Base-by-base conservation (phyloP, 2,888 invertebrate species). In the Rugalucina vietnamica region DNA sequence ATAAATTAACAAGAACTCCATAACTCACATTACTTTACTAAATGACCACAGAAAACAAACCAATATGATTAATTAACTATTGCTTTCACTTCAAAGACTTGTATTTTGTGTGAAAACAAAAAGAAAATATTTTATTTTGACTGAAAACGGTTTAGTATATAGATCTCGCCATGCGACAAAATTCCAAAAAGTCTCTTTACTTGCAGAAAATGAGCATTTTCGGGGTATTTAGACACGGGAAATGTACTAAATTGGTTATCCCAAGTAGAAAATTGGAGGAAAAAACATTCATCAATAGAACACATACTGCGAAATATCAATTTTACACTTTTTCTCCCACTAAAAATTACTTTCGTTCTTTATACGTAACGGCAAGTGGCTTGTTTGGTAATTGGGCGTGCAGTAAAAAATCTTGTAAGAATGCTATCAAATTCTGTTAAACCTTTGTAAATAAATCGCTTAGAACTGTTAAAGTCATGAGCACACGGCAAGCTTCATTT, bases 361-460 rank as follows among this genome's bases (percentile, higher is more conserved):
- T 79, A 76, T 79, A 69, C 69, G 76, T 79, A 79, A 79, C 79
- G 84, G 81, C 87, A 87, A 87, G 87, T 87, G 87, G 81, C 83
- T 81, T 76, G 32, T 36, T 43, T 50, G 18, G 82, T 74, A 87
- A 87, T 87, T 79, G 87, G 72, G 75, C 87, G 80, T 85, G 71
- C 37, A 82, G 72, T 54, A 81, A 85, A 82, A 82, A 80, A 39
- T 49, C 75, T 75, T 80, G 84, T 82, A 84, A 81, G 74, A 87
- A 84, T 81, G 82, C 79, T 80, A 87, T 87, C 87, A 85, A 82
- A 82, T 87, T 87, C 73, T 74, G 73, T 60, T 54, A 69, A 79
- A 60, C 84, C 84, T 82, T 85, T 87, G 87, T 87, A 88, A 88
- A 85, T 77, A 85, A 88, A 85, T 84, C 80, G 78, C 84, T 71